Base-by-base conservation (phyloP, 1,140 invertebrate species). In the Rhopalosiphum maidis region DNA sequence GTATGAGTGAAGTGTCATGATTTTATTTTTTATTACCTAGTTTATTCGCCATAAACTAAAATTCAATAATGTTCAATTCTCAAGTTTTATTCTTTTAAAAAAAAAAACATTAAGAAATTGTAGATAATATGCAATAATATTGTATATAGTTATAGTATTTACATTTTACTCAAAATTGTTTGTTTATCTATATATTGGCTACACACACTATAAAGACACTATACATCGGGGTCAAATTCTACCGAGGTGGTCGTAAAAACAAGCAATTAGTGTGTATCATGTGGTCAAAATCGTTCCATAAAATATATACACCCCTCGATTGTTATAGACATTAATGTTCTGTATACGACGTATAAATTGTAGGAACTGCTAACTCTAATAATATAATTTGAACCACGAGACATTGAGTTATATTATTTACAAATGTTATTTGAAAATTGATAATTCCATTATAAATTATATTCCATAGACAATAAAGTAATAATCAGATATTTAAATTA, bases 241-340 rank as follows among this genome's bases (percentile, higher is more conserved):
- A 51, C 43, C 35, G 30, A 51, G n/a, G 46, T 82, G 46, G 77
- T 92, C 90, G 90, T 92, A 92, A 92, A 92, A 92, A 4, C 90
- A 83, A 35, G 51, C 90, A 92, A 92, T 92, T 92, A 92, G 68
- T n/a, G 90, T 92, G 90, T 83, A 92, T 92, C 90, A 92, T 92
- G 90, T 92, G 90, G 60, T 92, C 90, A 92, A 92, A 92, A 92
- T 92, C 90, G 90, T 83, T 92, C 90, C 90, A 92, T 92, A 83
- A 92, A 92, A 51, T 51, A 82, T 41, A 92, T 41, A 92, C 90
- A 83, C 90, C 90, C 90, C 90, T 92, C 77, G 35, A 51, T 92
- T 83, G 68, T 48, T 83, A 77, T 35, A 48, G 90, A 92, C 68
- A 83, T 51, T 92, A 92, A 92, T 92, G 68, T 83, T 30, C 46